phyloP scores from a whole-genome alignment of 2,888 invertebrate species.

The Drosophila robusta region DNA sequence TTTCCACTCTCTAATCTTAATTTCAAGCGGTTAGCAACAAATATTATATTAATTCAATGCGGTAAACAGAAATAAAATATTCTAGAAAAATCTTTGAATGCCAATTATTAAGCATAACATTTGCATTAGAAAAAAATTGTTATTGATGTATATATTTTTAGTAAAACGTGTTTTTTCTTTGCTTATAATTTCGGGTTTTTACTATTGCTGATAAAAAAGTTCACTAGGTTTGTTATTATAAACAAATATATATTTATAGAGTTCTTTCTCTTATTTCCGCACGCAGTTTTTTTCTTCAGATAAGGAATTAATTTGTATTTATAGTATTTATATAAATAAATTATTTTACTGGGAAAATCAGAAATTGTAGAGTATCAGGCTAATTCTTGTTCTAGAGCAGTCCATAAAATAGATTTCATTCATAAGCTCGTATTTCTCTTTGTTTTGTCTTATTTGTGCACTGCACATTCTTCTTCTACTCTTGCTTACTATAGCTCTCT shows the following conservation, averaged over 20 bases:
- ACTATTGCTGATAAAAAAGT: too few relatives aligned
- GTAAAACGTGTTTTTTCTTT: too few relatives aligned
- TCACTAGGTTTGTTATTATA: too few relatives aligned
- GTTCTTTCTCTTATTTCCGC: too few relatives aligned
- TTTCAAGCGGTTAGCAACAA: too few relatives aligned
- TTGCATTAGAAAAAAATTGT: background rate
- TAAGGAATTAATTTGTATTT: too few relatives aligned
- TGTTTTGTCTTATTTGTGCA: background rate
- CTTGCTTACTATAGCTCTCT: background rate
- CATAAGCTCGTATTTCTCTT: constrained; percentile 9
- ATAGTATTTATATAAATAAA: too few relatives aligned
- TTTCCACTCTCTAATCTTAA: background rate
- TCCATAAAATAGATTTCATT: constrained; percentile 15
- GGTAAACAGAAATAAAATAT: background rate
- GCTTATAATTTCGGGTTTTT: too few relatives aligned
- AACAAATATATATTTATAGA: too few relatives aligned
- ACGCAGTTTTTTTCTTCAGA: too few relatives aligned
- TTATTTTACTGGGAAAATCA: too few relatives aligned
- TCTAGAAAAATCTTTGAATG: background rate
- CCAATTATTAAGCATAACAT: background rate
- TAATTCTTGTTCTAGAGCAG: background rate
- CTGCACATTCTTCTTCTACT: background rate
- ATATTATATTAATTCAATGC: too few relatives aligned
- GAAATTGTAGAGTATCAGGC: background rate
- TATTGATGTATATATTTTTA: background rate